A percentile compares a stretch with the other conserved stretches of the same genome.
Conservation (phyloP, 2,797 vertebrate species). For the Acanthornis magna region DNA sequence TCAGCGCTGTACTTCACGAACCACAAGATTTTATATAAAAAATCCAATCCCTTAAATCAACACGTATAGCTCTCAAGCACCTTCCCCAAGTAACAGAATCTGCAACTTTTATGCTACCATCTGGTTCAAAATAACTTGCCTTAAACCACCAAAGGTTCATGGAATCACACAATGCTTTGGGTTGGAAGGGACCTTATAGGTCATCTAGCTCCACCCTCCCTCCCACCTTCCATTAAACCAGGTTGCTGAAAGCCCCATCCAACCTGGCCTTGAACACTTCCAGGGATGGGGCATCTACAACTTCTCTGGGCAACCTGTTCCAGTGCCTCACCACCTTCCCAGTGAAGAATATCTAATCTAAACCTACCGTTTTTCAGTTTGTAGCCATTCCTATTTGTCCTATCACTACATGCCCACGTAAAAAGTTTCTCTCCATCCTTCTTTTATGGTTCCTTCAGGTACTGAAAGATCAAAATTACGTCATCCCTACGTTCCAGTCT, state of each 20-base stretch:
- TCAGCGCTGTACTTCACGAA: background rate
- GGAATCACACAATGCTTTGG: background rate
- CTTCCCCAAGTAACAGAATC: background rate
- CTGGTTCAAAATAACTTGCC: background rate
- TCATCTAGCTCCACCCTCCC: background rate
- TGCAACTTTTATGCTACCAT: background rate
- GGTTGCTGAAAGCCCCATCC: background rate
- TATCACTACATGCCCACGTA: too few relatives aligned
- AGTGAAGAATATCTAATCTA: background rate
- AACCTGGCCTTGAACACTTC: background rate
- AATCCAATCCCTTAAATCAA: conserved; percentile 26
- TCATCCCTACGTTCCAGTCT: background rate
- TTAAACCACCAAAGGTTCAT: background rate
- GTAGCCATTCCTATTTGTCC: background rate
- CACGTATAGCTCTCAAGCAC: background rate
- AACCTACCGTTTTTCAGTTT: background rate
- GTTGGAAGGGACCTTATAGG: background rate
- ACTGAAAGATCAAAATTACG: background rate
- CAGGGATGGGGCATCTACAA: background rate
- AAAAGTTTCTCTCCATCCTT: too few relatives aligned
- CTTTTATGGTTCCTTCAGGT: background rate
- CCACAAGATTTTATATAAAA: background rate
- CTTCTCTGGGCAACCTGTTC: background rate
- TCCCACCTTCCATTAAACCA: background rate
- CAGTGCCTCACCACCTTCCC: background rate